These are phyloP conservation scores for Sardinella longiceps DNA, from an alignment of 2,797 vertebrate species.

Conservation along the genomic window DNA sequence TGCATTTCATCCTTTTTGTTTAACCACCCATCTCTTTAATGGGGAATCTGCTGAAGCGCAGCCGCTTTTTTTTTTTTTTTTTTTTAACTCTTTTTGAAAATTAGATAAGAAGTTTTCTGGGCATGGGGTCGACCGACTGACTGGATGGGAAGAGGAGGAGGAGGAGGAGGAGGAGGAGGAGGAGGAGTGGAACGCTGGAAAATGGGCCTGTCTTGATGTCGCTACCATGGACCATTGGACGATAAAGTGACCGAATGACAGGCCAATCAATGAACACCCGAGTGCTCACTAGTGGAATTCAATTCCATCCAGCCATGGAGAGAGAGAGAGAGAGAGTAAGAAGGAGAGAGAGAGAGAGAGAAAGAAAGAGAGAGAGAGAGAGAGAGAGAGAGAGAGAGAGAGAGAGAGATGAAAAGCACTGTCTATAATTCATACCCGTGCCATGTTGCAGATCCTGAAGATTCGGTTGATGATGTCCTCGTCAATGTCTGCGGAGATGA, in stretches of 20 bases:
- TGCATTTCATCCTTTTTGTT: slow-evolving; percentile 8
- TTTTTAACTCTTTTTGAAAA: not conserved
- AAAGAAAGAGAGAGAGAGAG: not conserved
- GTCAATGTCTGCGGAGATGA: slow-evolving; percentile 95
- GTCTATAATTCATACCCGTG: slow-evolving; percentile 76
- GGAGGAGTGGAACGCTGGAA: not conserved
- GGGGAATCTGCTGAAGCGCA: not conserved
- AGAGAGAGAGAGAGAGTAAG: no score
- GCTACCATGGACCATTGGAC: slow-evolving; percentile 18
- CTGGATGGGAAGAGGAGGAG: no score
- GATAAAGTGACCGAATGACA: slow-evolving; percentile 32
- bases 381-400: not conserved
- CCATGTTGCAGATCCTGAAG: slow-evolving; percentile 99
- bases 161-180: no score
- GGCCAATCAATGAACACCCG: slow-evolving; percentile 29
- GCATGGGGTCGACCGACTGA: not conserved
- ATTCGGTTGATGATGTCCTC: slow-evolving; percentile 97
- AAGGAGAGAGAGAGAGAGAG: not conserved
- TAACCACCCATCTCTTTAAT: not conserved
- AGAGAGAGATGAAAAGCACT: not conserved
- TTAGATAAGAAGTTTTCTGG: slow-evolving; percentile 16
- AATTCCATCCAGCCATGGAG: not conserved
- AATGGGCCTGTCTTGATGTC: slow-evolving; percentile 12
- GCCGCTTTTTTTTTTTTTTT: not conserved
- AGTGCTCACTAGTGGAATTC: slow-evolving; percentile 10